Evolutionary conservation across 2,888 invertebrate genomes (phyloP).

Genomic region (Drosophila maculinotata): DNA sequence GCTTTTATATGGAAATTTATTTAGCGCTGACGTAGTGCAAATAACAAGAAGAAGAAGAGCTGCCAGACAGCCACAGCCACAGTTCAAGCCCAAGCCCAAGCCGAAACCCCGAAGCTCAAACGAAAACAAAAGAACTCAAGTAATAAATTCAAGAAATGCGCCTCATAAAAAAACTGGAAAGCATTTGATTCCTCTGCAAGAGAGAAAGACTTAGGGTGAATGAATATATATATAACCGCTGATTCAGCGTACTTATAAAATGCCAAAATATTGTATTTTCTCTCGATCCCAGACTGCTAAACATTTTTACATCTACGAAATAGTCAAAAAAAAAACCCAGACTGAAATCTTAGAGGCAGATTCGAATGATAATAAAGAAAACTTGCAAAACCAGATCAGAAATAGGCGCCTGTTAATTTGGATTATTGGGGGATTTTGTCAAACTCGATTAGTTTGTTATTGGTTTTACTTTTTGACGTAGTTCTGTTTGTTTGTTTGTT

Average conservation of each 20-base stretch:
- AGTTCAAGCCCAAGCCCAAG: slow-evolving; percentile 5
- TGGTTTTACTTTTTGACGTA: not conserved
- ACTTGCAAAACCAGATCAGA: slow-evolving; percentile 55
- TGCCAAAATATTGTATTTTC: not conserved
- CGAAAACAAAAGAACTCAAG: slow-evolving; percentile 26
- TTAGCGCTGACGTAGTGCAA: slow-evolving; percentile 64
- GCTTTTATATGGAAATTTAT: slow-evolving; percentile 79
- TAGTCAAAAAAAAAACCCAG: slow-evolving; percentile 7
- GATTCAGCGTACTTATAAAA: slow-evolving; percentile 4
- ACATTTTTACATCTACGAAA: not conserved
- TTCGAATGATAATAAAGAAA: slow-evolving; percentile 43
- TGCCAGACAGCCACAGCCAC: slow-evolving; percentile 13
- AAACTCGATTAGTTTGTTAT: slow-evolving; percentile 40
- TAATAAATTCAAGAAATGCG: slow-evolving; percentile 10
- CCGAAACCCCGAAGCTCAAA: not conserved
- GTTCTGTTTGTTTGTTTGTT: slow-evolving; percentile 17
- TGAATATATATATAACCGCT: not conserved
- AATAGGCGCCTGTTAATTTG: slow-evolving; percentile 24
- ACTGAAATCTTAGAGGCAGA: slow-evolving; percentile 1
- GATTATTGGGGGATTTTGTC: slow-evolving; percentile 47
- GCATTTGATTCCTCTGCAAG: no score
- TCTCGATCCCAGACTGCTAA: not conserved
- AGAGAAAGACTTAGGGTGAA: not conserved
- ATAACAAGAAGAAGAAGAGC: slow-evolving; percentile 39
- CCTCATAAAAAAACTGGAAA: not conserved